Percentiles rank a stretch among this genome's conserved stretches.
Evolutionary conservation across 2,888 invertebrate genomes (phyloP).

Genomic region (Uropetala carovei): DNA sequence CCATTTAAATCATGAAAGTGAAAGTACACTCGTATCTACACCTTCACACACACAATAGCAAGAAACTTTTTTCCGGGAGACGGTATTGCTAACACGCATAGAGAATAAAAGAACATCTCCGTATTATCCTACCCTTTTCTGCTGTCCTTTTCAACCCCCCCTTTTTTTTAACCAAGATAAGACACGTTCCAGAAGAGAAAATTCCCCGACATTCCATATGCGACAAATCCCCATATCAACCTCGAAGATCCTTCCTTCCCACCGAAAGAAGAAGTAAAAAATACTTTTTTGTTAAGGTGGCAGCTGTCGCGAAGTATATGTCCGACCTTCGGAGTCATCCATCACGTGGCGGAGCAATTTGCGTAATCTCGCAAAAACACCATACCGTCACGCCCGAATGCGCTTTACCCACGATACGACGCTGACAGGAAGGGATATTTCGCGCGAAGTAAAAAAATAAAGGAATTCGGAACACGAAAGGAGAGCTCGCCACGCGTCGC

Average conservation of each 20-base stretch:
- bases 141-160: background rate
- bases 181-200: background rate
- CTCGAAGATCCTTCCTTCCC: background rate
- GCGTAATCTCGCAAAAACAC: background rate
- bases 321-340: background rate
- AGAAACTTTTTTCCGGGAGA: no score
- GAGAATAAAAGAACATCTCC: background rate
- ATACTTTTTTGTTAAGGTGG: background rate
- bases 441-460: background rate
- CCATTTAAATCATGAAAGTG: no score
- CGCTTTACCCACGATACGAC: background rate
- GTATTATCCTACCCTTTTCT: background rate
- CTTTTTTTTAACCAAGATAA: background rate
- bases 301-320: background rate
- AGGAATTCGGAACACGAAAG: background rate
- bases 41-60: no score
- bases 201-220: background rate
- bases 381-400: background rate
- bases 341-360: background rate
- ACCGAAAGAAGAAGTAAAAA: no score
- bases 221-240: conserved; percentile 9
- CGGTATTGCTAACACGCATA: no score
- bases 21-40: no score
- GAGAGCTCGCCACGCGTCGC: background rate
- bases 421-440: background rate